Evolutionary conservation across 1,140 invertebrate species (phyloP).

Genomic region (Drosophila dunni): DNA sequence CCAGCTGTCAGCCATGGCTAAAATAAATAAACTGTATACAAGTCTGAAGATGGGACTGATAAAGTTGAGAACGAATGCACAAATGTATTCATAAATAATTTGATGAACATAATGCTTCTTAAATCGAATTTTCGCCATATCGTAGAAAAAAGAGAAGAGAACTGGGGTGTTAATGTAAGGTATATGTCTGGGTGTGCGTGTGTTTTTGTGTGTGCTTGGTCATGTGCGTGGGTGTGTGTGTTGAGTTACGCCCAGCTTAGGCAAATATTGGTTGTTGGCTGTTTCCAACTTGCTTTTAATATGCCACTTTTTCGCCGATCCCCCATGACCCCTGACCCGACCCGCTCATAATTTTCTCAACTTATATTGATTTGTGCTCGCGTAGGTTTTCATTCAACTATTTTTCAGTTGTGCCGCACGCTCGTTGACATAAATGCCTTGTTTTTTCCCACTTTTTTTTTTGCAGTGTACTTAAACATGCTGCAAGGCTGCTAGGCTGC

Average conservation of each 20-base stretch:
- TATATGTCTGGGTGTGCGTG: background rate
- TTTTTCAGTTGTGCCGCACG: conserved; percentile 50
- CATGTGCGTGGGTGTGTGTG: conserved; percentile 1
- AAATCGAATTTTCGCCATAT: conserved; percentile 40
- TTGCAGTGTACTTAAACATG: conserved; percentile 38
- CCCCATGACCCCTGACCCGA: too few species aligned
- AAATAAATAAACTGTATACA: conserved; percentile 15
- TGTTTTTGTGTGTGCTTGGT: conserved; percentile 1
- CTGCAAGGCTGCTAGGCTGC: conserved; percentile 68
- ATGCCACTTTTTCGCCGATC: conserved; percentile 23
- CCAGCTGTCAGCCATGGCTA: conserved; percentile 6
- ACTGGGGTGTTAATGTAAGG: background rate
- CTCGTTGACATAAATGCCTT: conserved; percentile 56
- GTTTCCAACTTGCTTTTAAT: conserved; percentile 27
- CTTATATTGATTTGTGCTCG: conserved; percentile 75
- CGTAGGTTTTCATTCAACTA: conserved; percentile 67
- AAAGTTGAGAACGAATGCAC: background rate
- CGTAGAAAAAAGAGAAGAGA: background rate
- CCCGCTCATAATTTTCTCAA: background rate
- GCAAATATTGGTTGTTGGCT: conserved; percentile 12
- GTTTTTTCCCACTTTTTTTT: conserved; percentile 3
- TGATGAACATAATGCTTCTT: conserved; percentile 26
- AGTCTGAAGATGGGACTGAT: background rate
- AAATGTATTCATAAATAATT: conserved; percentile 41
- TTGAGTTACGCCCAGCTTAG: conserved; percentile 27